Evolutionary conservation across 2,888 invertebrate genomes (phyloP), one percentile per base, ranked within the genome.

Genomic region (Acrocyrtus sp.): DNA sequence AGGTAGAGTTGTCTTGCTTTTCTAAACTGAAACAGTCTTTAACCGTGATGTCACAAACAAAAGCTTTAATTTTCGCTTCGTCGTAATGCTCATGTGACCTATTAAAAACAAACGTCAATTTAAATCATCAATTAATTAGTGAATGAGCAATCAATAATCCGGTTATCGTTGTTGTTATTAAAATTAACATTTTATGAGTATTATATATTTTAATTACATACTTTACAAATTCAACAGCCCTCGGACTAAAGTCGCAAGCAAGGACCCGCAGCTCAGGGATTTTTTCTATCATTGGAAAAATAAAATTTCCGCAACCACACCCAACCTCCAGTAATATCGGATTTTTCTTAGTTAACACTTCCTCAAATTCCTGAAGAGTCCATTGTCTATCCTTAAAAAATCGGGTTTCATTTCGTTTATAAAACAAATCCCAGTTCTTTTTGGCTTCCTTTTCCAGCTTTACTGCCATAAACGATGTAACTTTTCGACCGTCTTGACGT

Each of bases 371-470:
- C 82, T 95, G 88, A 74, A 92, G 93, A 1, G 96, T 98, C 99
- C 99, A 98, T 83, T 96, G 95, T 17, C 98, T 88, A 85, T 98
- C 96, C 85, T 94, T 94, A 83, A 97, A 98, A 84, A 98, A 98
- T 81, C 93, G 89, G 0, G 91, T 93, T 81, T 94, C 93, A 83
- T 98, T 98, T 72, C 97, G 87, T 85, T 97, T 97, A 84, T 98
- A 98, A 85, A 98, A 98, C 61, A 96, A 86, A 84, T 98, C 98
- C 98, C 98, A 98, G 83, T 96, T 90, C 74, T 92, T 92, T 82
- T 91, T 90, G 0, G 96, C 93, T 81, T 97, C 91, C 51, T 85
- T 85, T 83, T 97, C 96, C 2, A 96, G 84, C 83, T 91, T 90
- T 1, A 86, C 85, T 1, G 94, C 94, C 83, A 92, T 92, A 80